These are phyloP conservation scores for Nemopilema nomurai DNA, from an alignment of 30 jellyfish, hydroid and myxozoan genomes.

Conservation along the genomic window DNA sequence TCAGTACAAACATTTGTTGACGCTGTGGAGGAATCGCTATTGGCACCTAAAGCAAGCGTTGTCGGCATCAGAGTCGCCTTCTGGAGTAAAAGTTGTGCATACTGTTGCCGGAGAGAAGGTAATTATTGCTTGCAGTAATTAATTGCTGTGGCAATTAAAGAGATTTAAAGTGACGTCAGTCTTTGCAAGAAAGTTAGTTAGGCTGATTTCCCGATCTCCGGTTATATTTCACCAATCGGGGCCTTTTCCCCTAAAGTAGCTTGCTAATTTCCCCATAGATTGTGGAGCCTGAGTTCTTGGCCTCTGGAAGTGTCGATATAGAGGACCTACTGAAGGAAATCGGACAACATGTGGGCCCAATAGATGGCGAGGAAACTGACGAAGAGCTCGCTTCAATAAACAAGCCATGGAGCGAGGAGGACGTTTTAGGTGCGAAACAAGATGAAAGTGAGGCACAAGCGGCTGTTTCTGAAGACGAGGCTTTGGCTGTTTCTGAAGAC, in stretches of 20 bases:
- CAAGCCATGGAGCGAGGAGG: slow-evolving; percentile 59
- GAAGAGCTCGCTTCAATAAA: slow-evolving; percentile 53
- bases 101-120: slow-evolving; percentile 83
- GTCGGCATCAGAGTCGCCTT: slow-evolving; percentile 65
- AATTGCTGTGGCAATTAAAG: no score
- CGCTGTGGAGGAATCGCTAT: slow-evolving; percentile 91
- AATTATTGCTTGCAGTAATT: no score
- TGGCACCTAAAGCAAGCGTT: slow-evolving; percentile 93
- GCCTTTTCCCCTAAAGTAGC: no score
- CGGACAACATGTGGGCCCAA: slow-evolving; percentile 72
- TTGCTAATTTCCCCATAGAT: no score
- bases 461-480: slow-evolving; percentile 27
- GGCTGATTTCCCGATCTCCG: no score
- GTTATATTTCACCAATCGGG: no score
- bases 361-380: slow-evolving; percentile 67
- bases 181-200: no score
- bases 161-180: no score
- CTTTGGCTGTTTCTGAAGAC: slow-evolving; percentile 25
- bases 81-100: slow-evolving; percentile 71
- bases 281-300: slow-evolving; percentile 70
- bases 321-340: slow-evolving; percentile 76
- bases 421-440: slow-evolving; percentile 22
- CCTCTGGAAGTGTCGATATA: slow-evolving; percentile 63
- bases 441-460: slow-evolving; percentile 68
- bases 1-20: slow-evolving; percentile 88